Conservation (phyloP, 2,113 vertebrate species). For the Poecilia latipinna region DNA sequence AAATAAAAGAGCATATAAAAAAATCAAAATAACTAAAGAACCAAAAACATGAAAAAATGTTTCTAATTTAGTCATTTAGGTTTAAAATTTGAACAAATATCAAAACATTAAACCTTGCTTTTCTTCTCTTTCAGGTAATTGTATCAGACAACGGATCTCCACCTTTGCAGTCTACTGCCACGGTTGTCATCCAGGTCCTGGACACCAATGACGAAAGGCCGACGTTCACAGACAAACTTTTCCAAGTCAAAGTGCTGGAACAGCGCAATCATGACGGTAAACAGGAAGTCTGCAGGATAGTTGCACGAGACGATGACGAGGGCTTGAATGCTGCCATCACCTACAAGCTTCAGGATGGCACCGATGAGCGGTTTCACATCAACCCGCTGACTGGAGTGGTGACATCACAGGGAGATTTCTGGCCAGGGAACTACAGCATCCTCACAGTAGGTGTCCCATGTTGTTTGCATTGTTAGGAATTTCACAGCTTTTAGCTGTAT, state of each 20-base stretch:
- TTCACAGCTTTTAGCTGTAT: too few relatives aligned
- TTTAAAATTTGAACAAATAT: not conserved
- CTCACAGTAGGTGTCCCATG: conserved; percentile 81
- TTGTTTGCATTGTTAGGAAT: too few relatives aligned
- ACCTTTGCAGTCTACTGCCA: conserved; percentile 86
- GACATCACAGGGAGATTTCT: conserved; percentile 83
- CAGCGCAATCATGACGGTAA: conserved; percentile 43
- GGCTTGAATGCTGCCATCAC: conserved; percentile 86
- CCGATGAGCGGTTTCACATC: conserved; percentile 81
- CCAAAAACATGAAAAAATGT: too few relatives aligned
- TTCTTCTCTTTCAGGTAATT: conserved; percentile 80
- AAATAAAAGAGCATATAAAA: not conserved
- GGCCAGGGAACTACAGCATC: conserved; percentile 89
- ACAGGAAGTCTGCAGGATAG: conserved; percentile 85
- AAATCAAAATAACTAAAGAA: not conserved
- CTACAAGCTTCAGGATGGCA: conserved; percentile 85
- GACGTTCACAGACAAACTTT: conserved; percentile 89
- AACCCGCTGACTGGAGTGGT: conserved; percentile 84
- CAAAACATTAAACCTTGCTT: not conserved
- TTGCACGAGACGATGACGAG: conserved; percentile 88
- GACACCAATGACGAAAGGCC: conserved; percentile 93
- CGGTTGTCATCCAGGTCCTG: conserved; percentile 86
- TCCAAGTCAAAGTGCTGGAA: conserved; percentile 87
- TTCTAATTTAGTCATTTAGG: too few relatives aligned
- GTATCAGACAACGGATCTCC: conserved; percentile 90